Base-by-base conservation (phyloP, 2,797 vertebrate species). In the Hephaestus fuliginosus region DNA sequence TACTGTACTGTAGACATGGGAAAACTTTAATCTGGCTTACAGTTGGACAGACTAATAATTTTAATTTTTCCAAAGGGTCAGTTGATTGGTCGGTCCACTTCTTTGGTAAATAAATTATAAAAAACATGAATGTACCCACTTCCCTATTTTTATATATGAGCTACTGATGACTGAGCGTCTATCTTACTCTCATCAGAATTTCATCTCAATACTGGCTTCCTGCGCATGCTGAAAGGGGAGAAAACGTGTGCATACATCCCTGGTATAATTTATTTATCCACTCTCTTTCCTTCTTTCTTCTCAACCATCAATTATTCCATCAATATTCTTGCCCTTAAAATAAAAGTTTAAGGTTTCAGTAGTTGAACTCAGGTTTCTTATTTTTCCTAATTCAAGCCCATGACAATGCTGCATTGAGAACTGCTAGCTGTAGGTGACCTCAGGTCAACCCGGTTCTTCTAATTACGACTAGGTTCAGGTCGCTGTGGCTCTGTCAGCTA, bases 221-320 rank as follows among this genome's bases (percentile, higher is more conserved):
- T 58, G 64, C 2, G 17, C 25, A 64, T 74, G 49, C 64, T 80
- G 66, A 81, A 82, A 70, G n/a, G 43, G 30, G 17, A 70, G 56
- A 80, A 85, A 76, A 77, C 72, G 57, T 57, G 53, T 58, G 71
- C 48, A 70, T 80, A 77, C 62, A 76, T 78, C 56, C 17, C 25
- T 8, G 33, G 48, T 58, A 90, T 81, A 48, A 85, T 86, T 84
- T 79, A 82, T 91, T 91, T 72, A 91, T 88, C 64, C 6, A 33
- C 57, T 82, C 63, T 57, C 56, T 71, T 85, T 49, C 70, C 56
- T 74, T 77, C 72, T 68, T 80, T 84, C 67, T 55, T 77, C 66
- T 81, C 74, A 76, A 82, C 80, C 81, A 91, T 93, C 74, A 85
- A 80, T 87, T 87, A 91, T 92, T 89, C 85, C 71, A 84, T 87